Conservation (phyloP, 2,888 invertebrate genomes). For the Malacosoma neustria region DNA sequence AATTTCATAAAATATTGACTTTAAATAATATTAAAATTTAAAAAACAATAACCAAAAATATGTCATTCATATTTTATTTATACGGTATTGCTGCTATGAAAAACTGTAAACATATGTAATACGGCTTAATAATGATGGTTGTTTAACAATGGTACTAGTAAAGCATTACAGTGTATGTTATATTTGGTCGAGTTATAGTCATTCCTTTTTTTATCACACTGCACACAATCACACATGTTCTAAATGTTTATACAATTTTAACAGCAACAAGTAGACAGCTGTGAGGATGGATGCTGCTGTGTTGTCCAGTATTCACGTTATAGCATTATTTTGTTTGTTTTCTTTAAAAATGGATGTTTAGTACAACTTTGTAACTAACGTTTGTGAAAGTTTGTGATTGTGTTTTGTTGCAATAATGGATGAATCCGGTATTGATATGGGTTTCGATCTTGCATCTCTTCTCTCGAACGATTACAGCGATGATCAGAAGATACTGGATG, state of each 20-base stretch:
- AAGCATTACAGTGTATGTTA: slow-evolving; percentile 13
- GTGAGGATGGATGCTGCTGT: slow-evolving; percentile 61
- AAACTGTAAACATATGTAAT: slow-evolving; percentile 7
- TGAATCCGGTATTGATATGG: slow-evolving; percentile 79
- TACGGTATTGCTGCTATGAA: slow-evolving; percentile 16
- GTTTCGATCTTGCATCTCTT: slow-evolving; percentile 76
- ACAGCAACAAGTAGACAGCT: slow-evolving; percentile 69
- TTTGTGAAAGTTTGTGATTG: slow-evolving; percentile 50
- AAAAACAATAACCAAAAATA: too few relatives aligned
- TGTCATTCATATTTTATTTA: too few relatives aligned
- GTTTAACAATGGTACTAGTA: slow-evolving; percentile 7
- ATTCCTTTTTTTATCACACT: slow-evolving; percentile 27
- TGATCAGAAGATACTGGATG: slow-evolving; percentile 70
- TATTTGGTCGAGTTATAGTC: slow-evolving; percentile 34
- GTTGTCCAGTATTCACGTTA: slow-evolving; percentile 38
- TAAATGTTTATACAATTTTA: slow-evolving; percentile 38
- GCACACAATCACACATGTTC: slow-evolving; percentile 35
- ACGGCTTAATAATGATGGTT: slow-evolving; percentile 13
- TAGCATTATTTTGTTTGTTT: slow-evolving; percentile 37
- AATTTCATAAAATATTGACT: too few relatives aligned
- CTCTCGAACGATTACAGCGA: slow-evolving; percentile 69
- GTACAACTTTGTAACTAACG: slow-evolving; percentile 25
- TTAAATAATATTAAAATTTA: too few relatives aligned
- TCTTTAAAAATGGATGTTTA: slow-evolving; percentile 36
- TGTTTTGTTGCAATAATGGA: slow-evolving; percentile 67